Conservation (phyloP, 2,888 invertebrate species). For the Heliconius ethilla region DNA sequence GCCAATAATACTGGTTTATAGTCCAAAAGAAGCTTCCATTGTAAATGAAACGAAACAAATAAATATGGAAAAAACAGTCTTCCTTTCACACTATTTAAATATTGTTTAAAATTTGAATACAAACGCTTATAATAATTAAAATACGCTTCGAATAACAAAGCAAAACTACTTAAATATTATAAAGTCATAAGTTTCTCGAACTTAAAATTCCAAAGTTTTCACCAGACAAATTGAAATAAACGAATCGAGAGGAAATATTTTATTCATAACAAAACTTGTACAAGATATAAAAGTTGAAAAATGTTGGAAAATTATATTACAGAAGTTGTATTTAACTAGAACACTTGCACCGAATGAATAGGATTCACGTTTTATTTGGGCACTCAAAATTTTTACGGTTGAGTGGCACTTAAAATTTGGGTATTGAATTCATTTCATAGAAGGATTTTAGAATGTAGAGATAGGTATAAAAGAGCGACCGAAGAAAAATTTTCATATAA, state of each 20-base stretch:
- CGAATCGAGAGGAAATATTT: slow-evolving; percentile 21
- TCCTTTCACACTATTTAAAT: background rate
- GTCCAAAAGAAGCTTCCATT: no score
- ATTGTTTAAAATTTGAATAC: background rate
- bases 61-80: background rate
- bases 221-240: slow-evolving; percentile 25
- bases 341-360: slow-evolving; percentile 20
- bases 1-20: no score
- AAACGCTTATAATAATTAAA: slow-evolving; percentile 4
- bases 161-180: slow-evolving; percentile 10
- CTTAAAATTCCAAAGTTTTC: slow-evolving; percentile 13
- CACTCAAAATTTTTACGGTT: slow-evolving; percentile 31
- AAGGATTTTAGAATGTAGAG: background rate
- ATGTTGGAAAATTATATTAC: slow-evolving; percentile 25
- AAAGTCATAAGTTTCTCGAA: slow-evolving; percentile 21
- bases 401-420: slow-evolving; percentile 29
- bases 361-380: slow-evolving; percentile 28
- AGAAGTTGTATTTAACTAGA: slow-evolving; percentile 8
- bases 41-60: background rate
- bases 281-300: slow-evolving; percentile 20
- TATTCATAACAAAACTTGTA: slow-evolving; percentile 25
- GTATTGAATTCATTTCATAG: slow-evolving; percentile 28
- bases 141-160: slow-evolving; percentile 7
- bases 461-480: background rate
- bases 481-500: background rate